phyloP scores from a whole-genome alignment of 2,888 invertebrate genomes.

The Cerastoderma edule region DNA sequence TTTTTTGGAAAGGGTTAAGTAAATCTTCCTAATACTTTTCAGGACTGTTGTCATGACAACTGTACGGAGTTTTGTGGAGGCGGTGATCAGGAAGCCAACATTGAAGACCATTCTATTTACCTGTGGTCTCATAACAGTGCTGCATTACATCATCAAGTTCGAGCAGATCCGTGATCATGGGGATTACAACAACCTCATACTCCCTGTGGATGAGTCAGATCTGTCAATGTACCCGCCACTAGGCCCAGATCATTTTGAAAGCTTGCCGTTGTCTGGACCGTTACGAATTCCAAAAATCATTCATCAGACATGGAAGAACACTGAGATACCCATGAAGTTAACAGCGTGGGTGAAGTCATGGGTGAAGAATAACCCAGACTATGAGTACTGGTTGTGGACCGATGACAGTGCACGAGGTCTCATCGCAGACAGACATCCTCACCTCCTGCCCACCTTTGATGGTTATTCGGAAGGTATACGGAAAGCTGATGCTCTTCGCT shows the following conservation, averaged over 20 bases:
- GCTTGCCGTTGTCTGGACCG: slow-evolving; percentile 64
- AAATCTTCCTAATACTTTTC: too few relatives aligned
- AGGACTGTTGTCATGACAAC: slow-evolving; percentile 27
- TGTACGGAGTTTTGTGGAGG: slow-evolving; percentile 38
- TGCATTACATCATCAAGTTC: slow-evolving; percentile 73
- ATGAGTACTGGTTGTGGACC: slow-evolving; percentile 83
- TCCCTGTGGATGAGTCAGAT: slow-evolving; percentile 59
- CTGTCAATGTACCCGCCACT: slow-evolving; percentile 46
- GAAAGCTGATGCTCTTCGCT: slow-evolving; percentile 80
- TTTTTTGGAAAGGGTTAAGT: too few relatives aligned
- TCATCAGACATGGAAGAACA: slow-evolving; percentile 79
- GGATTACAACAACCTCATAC: slow-evolving; percentile 66
- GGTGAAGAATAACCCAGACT: slow-evolving; percentile 77
- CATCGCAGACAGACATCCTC: slow-evolving; percentile 75
- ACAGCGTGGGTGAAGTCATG: slow-evolving; percentile 78
- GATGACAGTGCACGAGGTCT: slow-evolving; percentile 77
- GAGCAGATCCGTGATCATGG: slow-evolving; percentile 72
- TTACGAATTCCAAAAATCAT: slow-evolving; percentile 74
- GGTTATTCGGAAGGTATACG: slow-evolving; percentile 76
- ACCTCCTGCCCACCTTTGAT: slow-evolving; percentile 72
- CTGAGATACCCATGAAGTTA: slow-evolving; percentile 72
- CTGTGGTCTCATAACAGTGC: slow-evolving; percentile 45
- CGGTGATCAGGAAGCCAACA: slow-evolving; percentile 43
- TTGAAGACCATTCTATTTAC: slow-evolving; percentile 55
- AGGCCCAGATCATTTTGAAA: slow-evolving; percentile 60